These are phyloP conservation scores for Drosophila rhopaloa DNA, from an alignment of 1,140 invertebrate genomes.

Conservation along the genomic window DNA sequence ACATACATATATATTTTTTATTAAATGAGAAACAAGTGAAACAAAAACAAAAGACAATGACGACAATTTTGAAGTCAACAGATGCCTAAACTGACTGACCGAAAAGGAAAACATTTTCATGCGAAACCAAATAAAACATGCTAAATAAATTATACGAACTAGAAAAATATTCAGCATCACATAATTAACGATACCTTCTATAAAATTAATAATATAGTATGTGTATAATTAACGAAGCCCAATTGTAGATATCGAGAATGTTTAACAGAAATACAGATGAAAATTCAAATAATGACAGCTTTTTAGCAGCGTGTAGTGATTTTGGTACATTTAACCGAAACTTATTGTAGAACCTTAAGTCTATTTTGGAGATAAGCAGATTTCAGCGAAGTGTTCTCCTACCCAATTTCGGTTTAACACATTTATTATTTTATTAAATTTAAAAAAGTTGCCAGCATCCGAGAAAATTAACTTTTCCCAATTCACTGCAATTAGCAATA, in stretches of 20 bases:
- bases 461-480: not conserved
- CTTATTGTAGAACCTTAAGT: constrained; percentile 28
- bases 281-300: constrained; percentile 66
- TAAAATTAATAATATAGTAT: constrained; percentile 41
- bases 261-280: constrained; percentile 60
- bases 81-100: constrained; percentile 81
- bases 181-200: constrained; percentile 38
- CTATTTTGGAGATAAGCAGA: not conserved
- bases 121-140: constrained; percentile 34
- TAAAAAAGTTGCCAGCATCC: not conserved
- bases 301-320: constrained; percentile 78
- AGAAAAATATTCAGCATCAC: constrained; percentile 66
- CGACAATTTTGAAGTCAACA: constrained; percentile 78
- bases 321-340: constrained; percentile 69
- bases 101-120: constrained; percentile 48
- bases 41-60: constrained; percentile 73
- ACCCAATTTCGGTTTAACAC: constrained; percentile 2
- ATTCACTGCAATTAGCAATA: not conserved
- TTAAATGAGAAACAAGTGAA: constrained; percentile 42
- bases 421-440: not conserved
- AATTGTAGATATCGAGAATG: constrained; percentile 71
- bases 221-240: constrained; percentile 61
- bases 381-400: not conserved
- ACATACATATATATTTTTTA: constrained; percentile 45
- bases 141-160: constrained; percentile 55